Percentiles rank a stretch among this genome's conserved stretches.
These are phyloP conservation scores for Loripinus fragilis DNA, from an alignment of 2,888 invertebrate species.

Conservation along the genomic window DNA sequence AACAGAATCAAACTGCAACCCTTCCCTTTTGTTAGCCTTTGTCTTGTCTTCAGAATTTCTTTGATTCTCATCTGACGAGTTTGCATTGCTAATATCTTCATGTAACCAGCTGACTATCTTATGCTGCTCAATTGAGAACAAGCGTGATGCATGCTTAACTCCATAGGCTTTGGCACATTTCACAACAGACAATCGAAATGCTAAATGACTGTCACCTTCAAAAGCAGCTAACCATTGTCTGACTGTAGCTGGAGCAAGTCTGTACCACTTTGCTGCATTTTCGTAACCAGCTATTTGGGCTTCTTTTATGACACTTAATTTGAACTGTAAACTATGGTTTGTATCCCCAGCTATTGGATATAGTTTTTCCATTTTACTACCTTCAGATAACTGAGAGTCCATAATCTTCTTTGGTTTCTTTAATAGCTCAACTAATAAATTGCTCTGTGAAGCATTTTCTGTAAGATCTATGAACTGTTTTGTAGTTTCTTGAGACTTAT, in stretches of 20 bases:
- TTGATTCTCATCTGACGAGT: background rate
- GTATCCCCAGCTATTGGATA: background rate
- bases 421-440: too few species aligned
- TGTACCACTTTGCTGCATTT: conserved; percentile 46
- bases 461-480: too few species aligned
- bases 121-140: conserved; percentile 18
- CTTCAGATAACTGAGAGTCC: background rate
- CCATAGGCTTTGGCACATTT: conserved; percentile 28
- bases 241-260: conserved; percentile 39
- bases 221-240: conserved; percentile 56
- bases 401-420: background rate
- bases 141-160: conserved; percentile 12
- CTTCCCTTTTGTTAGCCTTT: conserved; percentile 1
- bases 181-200: conserved; percentile 16
- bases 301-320: conserved; percentile 47
- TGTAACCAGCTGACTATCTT: conserved; percentile 17
- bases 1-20: conserved; percentile 27
- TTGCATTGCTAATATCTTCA: background rate
- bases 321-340: conserved; percentile 31
- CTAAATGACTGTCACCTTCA: conserved; percentile 25
- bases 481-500: background rate
- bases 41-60: background rate
- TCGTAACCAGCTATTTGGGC: conserved; percentile 53
- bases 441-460: background rate
- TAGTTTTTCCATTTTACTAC: background rate